Evolutionary conservation across 2,797 vertebrate genomes (phyloP), one percentile per base, ranked within the genome.

Genomic region (Hippocampus kuda): DNA sequence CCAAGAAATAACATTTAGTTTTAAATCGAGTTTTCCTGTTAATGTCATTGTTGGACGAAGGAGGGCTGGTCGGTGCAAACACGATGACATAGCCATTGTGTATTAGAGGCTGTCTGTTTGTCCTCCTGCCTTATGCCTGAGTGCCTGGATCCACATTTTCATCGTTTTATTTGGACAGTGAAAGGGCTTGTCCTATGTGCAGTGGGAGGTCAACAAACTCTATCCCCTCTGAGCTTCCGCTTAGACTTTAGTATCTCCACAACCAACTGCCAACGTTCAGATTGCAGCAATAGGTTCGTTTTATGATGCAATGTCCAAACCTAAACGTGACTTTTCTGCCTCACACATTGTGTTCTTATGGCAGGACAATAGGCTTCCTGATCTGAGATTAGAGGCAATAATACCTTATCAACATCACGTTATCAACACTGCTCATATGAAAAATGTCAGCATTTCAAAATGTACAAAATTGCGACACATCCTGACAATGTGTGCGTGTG

Each of bases 401-500:
- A 59, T 59, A 59, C 12, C 56, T 18, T 30, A 30, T 59, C 46
- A 46, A 12, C 53, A 54, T 54, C 12, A n/a, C 10, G 20, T 26
- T 24, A 56, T 24, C 53, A 56, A 13, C 24, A 44, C 9, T 42
- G 41, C n/a, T 13, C 42, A 46, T 46, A 46, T 27, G n/a, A 18
- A 65, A 67, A n/a, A 38, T n/a, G 48, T 38, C 26, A 5, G 65
- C 9, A 38, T 61, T 66, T 66, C 13, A 11, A 53, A 66, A 66
- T 27, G 18, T 48, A 2, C 16, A 34, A 20, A 15, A 53, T 66
- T 27, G 44, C 11, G 16, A 2, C 22, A 66, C n/a, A 24, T 8
- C 16, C 22, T 48, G 49, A 24, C 64, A 27, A 42, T 70, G 7
- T 77, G 49, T 81, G 69, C 77, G 22, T 59, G 22, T 30, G 15